phyloP scores from a whole-genome alignment of 2,113 vertebrate genomes.

The Bubo bubo region DNA sequence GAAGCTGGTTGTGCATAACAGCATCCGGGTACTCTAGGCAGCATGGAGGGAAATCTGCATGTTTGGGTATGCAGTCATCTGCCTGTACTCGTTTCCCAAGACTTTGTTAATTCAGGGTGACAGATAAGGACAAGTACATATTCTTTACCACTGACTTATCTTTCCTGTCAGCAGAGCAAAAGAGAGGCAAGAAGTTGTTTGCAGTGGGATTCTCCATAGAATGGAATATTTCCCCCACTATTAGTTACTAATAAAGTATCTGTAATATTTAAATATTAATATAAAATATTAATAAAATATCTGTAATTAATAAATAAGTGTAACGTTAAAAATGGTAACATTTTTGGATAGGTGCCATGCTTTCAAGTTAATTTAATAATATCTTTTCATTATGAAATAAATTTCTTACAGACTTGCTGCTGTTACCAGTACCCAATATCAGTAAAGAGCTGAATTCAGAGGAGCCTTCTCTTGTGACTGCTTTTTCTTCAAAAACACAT shows the following conservation, averaged over 20 bases:
- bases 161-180: background rate
- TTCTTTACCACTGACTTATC: background rate
- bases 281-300: background rate
- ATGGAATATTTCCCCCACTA: background rate
- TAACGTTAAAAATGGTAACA: background rate
- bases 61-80: background rate
- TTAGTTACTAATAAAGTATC: background rate
- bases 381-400: background rate
- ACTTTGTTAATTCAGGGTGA: background rate
- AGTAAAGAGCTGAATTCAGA: background rate
- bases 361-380: background rate
- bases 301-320: background rate
- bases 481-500: constrained; percentile 3
- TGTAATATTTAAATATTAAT: no score
- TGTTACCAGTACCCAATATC: constrained; percentile 9
- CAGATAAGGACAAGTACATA: background rate
- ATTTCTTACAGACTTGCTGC: constrained; percentile 15
- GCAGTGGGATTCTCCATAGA: background rate
- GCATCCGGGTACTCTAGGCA: background rate
- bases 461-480: background rate
- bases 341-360: background rate
- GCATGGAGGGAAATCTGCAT: background rate
- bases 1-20: background rate
- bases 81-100: background rate
- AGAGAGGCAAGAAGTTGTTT: background rate